phyloP scores from a whole-genome alignment of 2,113 vertebrate genomes.

The Dipodomys spectabilis region DNA sequence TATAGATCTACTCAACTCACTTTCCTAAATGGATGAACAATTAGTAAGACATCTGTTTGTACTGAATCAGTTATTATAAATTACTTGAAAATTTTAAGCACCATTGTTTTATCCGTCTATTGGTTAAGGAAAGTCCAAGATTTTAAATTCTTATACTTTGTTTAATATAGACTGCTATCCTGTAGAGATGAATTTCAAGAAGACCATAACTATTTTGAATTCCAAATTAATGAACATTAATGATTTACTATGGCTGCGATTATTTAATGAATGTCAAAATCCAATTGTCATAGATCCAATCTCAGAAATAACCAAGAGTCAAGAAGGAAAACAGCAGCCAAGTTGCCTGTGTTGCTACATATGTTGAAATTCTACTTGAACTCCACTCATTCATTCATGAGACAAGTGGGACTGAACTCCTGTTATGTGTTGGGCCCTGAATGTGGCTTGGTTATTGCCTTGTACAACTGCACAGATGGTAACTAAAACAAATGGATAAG shows the following conservation, averaged over 20 bases:
- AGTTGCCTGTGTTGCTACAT: not conserved
- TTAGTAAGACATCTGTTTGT: not conserved
- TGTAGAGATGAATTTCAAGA: slow-evolving; percentile 4
- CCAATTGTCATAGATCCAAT: not conserved
- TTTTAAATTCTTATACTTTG: slow-evolving; percentile 31
- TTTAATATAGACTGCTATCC: slow-evolving; percentile 26
- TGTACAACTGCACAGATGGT: not conserved
- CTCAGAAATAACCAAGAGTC: slow-evolving; percentile 1
- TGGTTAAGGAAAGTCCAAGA: not conserved
- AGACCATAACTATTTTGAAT: slow-evolving; percentile 47
- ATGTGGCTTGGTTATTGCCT: not conserved
- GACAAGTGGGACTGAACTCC: slow-evolving; percentile 13
- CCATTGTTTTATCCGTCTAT: not conserved
- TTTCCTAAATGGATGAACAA: not conserved
- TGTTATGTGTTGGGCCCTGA: not conserved
- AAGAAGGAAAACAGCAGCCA: not conserved
- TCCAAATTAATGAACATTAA: slow-evolving; percentile 44
- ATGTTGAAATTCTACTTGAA: not conserved
- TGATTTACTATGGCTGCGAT: slow-evolving; percentile 3
- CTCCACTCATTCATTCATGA: slow-evolving; percentile 38
- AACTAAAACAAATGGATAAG: slow-evolving; percentile 6
- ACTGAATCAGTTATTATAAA: not conserved
- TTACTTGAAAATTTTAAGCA: slow-evolving; percentile 33
- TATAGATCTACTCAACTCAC: not conserved
- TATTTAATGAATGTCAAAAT: slow-evolving; percentile 39